Conservation (phyloP, 2,888 invertebrate species). For the Argyresthia goedartella region DNA sequence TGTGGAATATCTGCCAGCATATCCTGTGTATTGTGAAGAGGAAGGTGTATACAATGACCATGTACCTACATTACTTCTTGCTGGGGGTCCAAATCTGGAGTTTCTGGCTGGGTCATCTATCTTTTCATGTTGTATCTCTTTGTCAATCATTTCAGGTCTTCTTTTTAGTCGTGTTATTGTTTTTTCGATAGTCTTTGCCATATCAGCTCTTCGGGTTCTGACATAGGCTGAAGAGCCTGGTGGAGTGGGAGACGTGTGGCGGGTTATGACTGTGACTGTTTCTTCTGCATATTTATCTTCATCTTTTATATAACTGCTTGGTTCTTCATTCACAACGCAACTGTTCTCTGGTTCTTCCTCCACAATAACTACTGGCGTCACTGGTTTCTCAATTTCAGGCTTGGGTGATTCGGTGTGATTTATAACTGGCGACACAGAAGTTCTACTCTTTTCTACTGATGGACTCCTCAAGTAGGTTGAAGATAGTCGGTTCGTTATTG, state of each 20-base stretch:
- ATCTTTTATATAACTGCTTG: constrained; percentile 14
- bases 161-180: constrained; percentile 72
- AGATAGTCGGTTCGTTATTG: constrained; percentile 53
- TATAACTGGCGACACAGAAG: constrained; percentile 42
- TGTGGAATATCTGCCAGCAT: constrained; percentile 60
- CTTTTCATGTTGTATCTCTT: constrained; percentile 81
- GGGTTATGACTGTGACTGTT: constrained; percentile 75
- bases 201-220: constrained; percentile 77
- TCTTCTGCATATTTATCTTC: constrained; percentile 37
- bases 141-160: constrained; percentile 73
- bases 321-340: constrained; percentile 15
- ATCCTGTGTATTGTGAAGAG: constrained; percentile 48
- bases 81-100: constrained; percentile 71
- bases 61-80: constrained; percentile 71
- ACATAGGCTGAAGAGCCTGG: constrained; percentile 74
- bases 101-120: constrained; percentile 77
- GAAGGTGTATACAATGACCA: constrained; percentile 74
- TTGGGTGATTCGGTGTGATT: constrained; percentile 31
- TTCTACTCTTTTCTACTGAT: constrained; percentile 39
- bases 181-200: constrained; percentile 80
- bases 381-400: constrained; percentile 29
- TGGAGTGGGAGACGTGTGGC: constrained; percentile 85
- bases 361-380: constrained; percentile 21
- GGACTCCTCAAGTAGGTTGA: constrained; percentile 54
- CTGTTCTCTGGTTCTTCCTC: constrained; percentile 17